Base-by-base conservation (phyloP, 2,797 vertebrate species). In the Hirundo rustica region DNA sequence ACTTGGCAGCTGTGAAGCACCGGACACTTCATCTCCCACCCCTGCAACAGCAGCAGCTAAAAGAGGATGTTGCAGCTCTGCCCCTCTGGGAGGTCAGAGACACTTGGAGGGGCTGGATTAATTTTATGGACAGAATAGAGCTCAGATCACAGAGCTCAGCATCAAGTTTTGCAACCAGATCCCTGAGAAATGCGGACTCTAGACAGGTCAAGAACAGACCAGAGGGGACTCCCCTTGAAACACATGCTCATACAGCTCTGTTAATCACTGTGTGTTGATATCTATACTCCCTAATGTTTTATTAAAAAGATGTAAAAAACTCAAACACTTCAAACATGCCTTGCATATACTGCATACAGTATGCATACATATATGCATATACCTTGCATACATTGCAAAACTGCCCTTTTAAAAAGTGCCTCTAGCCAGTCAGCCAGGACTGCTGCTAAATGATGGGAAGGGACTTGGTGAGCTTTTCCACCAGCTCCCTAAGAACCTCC, bases 91-190 rank as follows among this genome's bases (percentile, higher is more conserved):
- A 75, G 21, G n/a, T 50, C 36, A 58, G 18, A 40, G 17, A 53
- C 21, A 29, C 11, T 26, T 53, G 51, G 16, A 40, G 29, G 64
- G 50, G 14, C 29, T 72, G 45, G 30, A 64, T 40, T 50, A 55
- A 71, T 4, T 34, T 30, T 44, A 66, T 0, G 0, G 34, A 67
- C 40, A 68, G n/a, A n/a, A n/a, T n/a, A n/a, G n/a, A n/a, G n/a
- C n/a, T n/a, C n/a, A n/a, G 76, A 47, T 44, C 27, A 36, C 68
- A 42, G 30, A 83, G 60, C 47, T 80, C 29, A 77, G 66, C 45
- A 44, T 2, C 2, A 2, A 57, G 61, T 38, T 88, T n/a, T 75
- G 45, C 16, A 42, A 72, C 32, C 50, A 51, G 36, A 36, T 13
- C n/a, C 14, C 66, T 75, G 62, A 67, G 71, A 79, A 73, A 83